Evolutionary conservation across 2,797 vertebrate species (phyloP).

Genomic region (Chromis chromis): DNA sequence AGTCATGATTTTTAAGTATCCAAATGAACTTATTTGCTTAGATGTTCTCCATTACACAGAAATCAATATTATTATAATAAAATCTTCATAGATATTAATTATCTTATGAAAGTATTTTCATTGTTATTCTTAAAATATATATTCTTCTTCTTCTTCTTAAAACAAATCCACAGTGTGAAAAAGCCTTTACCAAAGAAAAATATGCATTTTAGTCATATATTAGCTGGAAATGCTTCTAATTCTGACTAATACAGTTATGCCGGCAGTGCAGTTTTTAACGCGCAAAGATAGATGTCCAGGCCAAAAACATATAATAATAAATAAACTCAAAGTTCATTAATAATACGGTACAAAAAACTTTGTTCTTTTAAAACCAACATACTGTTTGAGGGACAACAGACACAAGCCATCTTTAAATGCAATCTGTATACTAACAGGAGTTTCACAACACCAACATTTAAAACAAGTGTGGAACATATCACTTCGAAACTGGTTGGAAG

Average conservation of each 20-base stretch:
- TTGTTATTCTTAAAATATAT: background rate
- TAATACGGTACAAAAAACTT: background rate
- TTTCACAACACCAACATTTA: slow-evolving; percentile 1
- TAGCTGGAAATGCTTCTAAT: background rate
- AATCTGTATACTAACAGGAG: background rate
- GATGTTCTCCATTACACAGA: background rate
- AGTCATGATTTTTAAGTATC: background rate
- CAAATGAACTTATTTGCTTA: background rate
- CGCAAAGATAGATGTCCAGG: background rate
- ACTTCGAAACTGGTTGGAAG: background rate
- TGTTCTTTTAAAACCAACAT: background rate
- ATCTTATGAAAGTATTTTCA: background rate
- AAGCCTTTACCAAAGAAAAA: background rate
- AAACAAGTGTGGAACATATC: background rate
- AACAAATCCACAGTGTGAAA: background rate
- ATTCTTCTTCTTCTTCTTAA: too few relatives aligned
- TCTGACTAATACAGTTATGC: slow-evolving; percentile 1
- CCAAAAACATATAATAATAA: slow-evolving; percentile 11
- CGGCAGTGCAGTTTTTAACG: slow-evolving; percentile 10
- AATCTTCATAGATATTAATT: background rate
- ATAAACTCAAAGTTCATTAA: slow-evolving; percentile 12
- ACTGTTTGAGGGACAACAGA: background rate
- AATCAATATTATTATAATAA: background rate
- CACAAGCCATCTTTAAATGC: background rate
- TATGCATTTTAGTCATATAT: background rate